Base-by-base conservation (phyloP, 2,888 invertebrate species). In the Boloria euphrosyne region DNA sequence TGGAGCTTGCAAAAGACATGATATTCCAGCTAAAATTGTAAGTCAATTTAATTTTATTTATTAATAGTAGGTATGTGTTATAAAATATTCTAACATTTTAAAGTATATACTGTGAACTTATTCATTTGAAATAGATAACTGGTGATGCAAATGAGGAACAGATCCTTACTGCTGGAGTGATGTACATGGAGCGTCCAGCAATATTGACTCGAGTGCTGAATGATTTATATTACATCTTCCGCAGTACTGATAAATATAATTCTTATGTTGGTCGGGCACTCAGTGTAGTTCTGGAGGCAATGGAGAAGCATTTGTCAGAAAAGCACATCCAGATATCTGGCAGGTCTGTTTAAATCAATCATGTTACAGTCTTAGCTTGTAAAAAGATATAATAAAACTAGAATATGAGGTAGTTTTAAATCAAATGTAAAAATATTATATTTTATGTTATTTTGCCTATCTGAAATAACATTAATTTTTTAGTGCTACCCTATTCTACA, bases 401-500 rank as follows among this genome's bases (percentile, higher is more conserved):
- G 10, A 38, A 38, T 31, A 31, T 10, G 10, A 10, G 7, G 1
- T 38, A 38, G 7, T 38, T 38, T 31, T 31, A 31, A 1, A 6
- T 31, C 31, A 31, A 31, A 17, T 17, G 17, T 49, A 17, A 49
- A 16, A 53, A 16, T 53, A 31, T 53, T 31, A n/a, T 53, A 14
- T 3, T 52, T 5, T 4, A 22, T 31, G 31, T 52, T 52, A n/a
- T 44, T 27, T 46, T 49, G 18, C 4, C 1, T 49, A 47, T 1
- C 3, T 49, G 16, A 49, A 49, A n/a, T 47, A 47, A 13, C 0
- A 3, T 5, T 49, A 16, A 5, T 79, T 74, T 88, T 90, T 53
- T 86, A 98, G 98, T 89, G 98, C 98, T 4, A 97, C 97, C 6
- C 90, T 99, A 67, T 98, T 98, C 90, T 98, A 98, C 86, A 97